Base-by-base conservation (phyloP, 2,113 vertebrate species). In the Oostethus manadensis region DNA sequence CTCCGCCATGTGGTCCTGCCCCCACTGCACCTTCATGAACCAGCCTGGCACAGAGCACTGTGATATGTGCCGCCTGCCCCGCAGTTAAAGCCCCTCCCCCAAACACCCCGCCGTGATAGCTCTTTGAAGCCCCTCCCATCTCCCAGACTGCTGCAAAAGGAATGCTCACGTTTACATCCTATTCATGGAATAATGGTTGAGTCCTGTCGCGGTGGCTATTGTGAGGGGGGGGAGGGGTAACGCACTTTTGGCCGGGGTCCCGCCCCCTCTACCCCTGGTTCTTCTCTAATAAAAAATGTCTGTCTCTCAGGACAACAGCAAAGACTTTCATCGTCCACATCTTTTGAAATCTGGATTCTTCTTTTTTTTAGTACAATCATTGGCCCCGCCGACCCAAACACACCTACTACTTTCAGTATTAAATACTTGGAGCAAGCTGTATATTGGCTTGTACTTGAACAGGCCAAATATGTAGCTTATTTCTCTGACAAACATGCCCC, bases 21-120 rank as follows among this genome's bases (percentile, higher is more conserved):
- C 92, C 73, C 97, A 99, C 88, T 99, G 97, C 90, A 99, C 97
- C 90, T 99, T 96, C 85, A 94, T 98, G 95, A 99, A 98, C 90
- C 96, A 94, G 85, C 94, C 95, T 0, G 96, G 96, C 88, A 99
- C 92, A 0, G 94, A 96, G 87, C 95, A 93, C 88, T 99, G 97
- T 60, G 97, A 99, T 81, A 98, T 99, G 93, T 99, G 97, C 90
- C 95, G 93, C 88, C 92, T 99, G 73, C 97, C 97, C 56, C 91
- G 92, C 58, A 90, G 92, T 91, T 99, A 91, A 48, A 62, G 49
- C 9, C 21, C 23, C 54, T 21, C 22, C 33, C 43, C 17, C 20
- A 9, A n/a, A 2, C 21, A 45, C 43, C 68, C 49, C 44, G 13
- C 64, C 66, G 53, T 56, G 62, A 53, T 74, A 55, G 63, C 70